Evolutionary conservation across 2,113 vertebrate species (phyloP).

Genomic region (Eulacestoma nigropectus): DNA sequence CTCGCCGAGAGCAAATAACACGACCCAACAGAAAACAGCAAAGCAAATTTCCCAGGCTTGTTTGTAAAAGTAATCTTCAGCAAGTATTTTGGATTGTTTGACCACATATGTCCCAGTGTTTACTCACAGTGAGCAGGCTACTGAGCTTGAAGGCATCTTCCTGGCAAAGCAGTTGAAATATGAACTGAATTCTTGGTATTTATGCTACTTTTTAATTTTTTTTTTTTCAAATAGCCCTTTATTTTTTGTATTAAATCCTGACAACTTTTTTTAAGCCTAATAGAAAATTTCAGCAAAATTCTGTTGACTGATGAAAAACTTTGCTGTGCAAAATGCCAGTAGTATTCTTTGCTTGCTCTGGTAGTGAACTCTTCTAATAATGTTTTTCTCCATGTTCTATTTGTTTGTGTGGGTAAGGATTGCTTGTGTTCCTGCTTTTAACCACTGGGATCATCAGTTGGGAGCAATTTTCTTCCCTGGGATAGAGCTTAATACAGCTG

Average conservation of each 20-base stretch:
- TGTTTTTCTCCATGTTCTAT: neutral
- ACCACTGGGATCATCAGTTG: neutral
- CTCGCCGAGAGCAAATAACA: conserved; percentile 13
- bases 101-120: neutral
- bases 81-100: conserved; percentile 4
- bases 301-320: neutral
- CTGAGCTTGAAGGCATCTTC: neutral
- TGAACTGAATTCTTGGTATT: neutral
- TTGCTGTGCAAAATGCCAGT: neutral
- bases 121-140: neutral
- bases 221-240: neutral
- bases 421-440: neutral
- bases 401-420: neutral
- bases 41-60: neutral
- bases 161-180: neutral
- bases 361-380: neutral
- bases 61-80: neutral
- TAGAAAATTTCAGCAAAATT: neutral
- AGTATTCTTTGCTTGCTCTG: neutral
- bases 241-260: neutral
- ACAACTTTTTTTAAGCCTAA: neutral
- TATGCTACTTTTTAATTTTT: too few species aligned
- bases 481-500: neutral
- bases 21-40: neutral
- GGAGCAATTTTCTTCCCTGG: neutral